Evolutionary conservation across 2,888 invertebrate species (phyloP).

Genomic region (Julus scandinavius): DNA sequence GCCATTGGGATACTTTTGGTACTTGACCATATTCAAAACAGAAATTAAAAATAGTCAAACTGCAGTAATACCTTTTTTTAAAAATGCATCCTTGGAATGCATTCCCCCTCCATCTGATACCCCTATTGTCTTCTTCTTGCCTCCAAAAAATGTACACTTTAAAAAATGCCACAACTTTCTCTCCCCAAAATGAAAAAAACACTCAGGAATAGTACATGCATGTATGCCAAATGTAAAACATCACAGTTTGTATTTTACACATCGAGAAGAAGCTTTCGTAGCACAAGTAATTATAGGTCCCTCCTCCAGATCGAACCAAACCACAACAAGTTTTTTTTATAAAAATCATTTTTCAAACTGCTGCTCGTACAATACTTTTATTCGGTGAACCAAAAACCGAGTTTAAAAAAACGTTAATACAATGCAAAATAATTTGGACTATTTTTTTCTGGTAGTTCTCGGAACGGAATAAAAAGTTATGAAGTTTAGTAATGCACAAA

Average conservation of each 20-base stretch:
- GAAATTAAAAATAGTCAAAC: constrained; percentile 6
- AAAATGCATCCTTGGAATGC: constrained; percentile 38
- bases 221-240: constrained; percentile 1
- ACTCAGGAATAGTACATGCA: not conserved
- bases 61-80: not conserved
- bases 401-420: too few relatives aligned
- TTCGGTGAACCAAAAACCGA: not conserved
- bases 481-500: too few relatives aligned
- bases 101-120: not conserved
- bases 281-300: not conserved
- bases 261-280: not conserved
- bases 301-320: not conserved
- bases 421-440: not conserved
- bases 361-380: not conserved
- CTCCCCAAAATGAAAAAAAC: not conserved
- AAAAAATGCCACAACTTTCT: not conserved
- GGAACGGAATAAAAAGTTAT: too few relatives aligned
- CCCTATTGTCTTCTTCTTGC: not conserved
- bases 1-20: constrained; percentile 30
- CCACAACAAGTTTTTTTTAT: not conserved
- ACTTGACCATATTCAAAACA: not conserved
- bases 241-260: constrained; percentile 31
- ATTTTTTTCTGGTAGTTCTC: too few relatives aligned
- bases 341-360: not conserved
- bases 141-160: not conserved